Evolutionary conservation across 2,113 vertebrate species (phyloP).

Genomic region (Dicaeum eximium): DNA sequence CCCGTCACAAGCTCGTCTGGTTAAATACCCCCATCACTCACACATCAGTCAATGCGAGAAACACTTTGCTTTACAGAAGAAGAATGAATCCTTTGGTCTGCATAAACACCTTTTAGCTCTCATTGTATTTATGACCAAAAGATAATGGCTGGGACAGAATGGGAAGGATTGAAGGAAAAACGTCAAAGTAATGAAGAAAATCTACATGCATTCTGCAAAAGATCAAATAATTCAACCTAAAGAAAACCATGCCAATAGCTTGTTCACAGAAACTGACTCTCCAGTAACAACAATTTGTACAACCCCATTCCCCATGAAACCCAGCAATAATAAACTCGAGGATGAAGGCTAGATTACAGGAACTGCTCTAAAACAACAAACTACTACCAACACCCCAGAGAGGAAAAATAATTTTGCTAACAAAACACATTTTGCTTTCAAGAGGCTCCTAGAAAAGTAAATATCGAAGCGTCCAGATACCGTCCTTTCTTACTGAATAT

Average conservation of each 20-base stretch:
- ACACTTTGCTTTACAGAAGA: not conserved
- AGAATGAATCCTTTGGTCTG: not conserved
- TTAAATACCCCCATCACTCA: not conserved
- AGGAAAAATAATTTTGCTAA: not conserved
- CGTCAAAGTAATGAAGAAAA: not conserved
- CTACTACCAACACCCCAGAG: not conserved
- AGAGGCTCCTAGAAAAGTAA: not conserved
- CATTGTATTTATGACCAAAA: not conserved
- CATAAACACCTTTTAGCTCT: not conserved
- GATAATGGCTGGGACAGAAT: not conserved
- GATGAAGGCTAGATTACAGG: not conserved
- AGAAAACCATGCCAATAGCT: not conserved
- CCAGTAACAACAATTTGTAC: not conserved
- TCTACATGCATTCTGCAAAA: not conserved
- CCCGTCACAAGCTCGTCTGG: not conserved
- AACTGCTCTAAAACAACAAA: not conserved
- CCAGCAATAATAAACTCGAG: not conserved
- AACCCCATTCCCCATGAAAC: not conserved
- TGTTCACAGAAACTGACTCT: not conserved
- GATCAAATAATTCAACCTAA: not conserved
- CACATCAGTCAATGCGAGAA: not conserved
- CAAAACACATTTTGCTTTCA: constrained; percentile 4
- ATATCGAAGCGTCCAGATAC: not conserved
- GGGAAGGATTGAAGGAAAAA: not conserved
- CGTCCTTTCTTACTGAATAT: not conserved